Evolutionary conservation across 2,113 vertebrate species (phyloP), one percentile per base, ranked within the genome.

Genomic region (Mesitornis unicolor): DNA sequence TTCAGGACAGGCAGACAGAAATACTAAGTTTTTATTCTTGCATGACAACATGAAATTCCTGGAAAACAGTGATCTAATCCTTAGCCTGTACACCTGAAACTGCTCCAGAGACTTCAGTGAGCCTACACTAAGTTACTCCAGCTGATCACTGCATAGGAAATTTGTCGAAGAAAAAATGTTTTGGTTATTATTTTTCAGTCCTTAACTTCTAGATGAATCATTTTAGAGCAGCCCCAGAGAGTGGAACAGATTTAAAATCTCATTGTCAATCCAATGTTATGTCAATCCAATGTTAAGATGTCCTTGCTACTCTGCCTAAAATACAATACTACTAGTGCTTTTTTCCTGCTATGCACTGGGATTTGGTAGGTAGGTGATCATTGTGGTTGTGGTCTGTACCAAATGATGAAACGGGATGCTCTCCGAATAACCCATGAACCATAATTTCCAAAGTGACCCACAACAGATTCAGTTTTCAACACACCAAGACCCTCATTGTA

Each of bases 401-500:
- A 90, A 38, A 43, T 56, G 54, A 56, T 53, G 70, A 89, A 78
- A 85, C 13, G 10, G 45, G 36, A 43, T 57, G 24, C 38, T 84
- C 31, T 79, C 71, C n/a, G 26, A 36, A 84, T 79, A 77, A 83
- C 42, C 38, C 50, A 71, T 3, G 31, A 94, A 68, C 42, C 36
- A 35, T 45, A 38, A 63, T 74, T 87, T 96, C 89, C 35, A 86
- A 93, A 95, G 76, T 36, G 87, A 54, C n/a, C 74, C 73, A 90
- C 38, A 60, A 94, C 7, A 33, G 95, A 80, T 68, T 78, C 87
- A 89, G 65, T 83, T 93, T 38, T 87, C 36, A 81, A 80, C 48
- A 82, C 1, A 3, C 40, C 14, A 9, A 88, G 54, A 94, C 43
- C 25, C 45, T 91, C 73, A 60, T 22, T 13, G 8, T 21, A 88